Evolutionary conservation across 1,140 invertebrate species (phyloP).

Genomic region (Akabosia matsudoensis): DNA sequence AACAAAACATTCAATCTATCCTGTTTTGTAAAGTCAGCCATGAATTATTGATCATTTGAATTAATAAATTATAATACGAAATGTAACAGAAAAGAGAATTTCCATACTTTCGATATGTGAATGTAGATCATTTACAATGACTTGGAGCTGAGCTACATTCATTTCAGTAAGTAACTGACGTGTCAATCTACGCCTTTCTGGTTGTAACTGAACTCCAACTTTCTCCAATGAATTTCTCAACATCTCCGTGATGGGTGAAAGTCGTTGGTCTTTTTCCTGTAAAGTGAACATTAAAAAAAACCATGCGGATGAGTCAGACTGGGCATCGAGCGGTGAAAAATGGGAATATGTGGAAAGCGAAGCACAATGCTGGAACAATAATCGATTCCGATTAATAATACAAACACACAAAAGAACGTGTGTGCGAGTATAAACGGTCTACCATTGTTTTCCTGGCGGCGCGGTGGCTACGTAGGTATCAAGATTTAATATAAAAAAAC

Average conservation of each 20-base stretch:
- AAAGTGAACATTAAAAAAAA: constrained; percentile 21
- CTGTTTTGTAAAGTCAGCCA: not conserved
- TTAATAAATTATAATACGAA: not conserved
- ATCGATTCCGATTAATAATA: too few species aligned
- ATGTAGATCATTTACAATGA: constrained; percentile 90
- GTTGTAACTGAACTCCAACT: constrained; percentile 75
- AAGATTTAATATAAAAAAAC: too few species aligned
- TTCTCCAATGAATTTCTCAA: constrained; percentile 71
- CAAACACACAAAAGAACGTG: too few species aligned
- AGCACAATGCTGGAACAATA: too few species aligned
- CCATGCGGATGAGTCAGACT: not conserved
- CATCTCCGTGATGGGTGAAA: constrained; percentile 69
- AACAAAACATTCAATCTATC: constrained; percentile 6
- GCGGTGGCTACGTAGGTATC: too few species aligned
- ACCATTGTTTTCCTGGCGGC: too few species aligned
- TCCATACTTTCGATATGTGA: constrained; percentile 82
- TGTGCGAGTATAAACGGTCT: too few species aligned
- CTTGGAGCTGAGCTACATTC: constrained; percentile 91
- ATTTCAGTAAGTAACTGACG: constrained; percentile 82
- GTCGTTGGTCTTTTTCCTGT: constrained; percentile 44
- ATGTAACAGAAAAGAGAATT: constrained; percentile 16
- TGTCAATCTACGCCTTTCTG: constrained; percentile 73
- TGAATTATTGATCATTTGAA: not conserved
- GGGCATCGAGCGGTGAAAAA: not conserved
- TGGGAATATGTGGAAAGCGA: too few species aligned